Evolutionary conservation across 2,113 vertebrate genomes (phyloP), one percentile per base, ranked within the genome.

Genomic region (Siniperca chuatsi): DNA sequence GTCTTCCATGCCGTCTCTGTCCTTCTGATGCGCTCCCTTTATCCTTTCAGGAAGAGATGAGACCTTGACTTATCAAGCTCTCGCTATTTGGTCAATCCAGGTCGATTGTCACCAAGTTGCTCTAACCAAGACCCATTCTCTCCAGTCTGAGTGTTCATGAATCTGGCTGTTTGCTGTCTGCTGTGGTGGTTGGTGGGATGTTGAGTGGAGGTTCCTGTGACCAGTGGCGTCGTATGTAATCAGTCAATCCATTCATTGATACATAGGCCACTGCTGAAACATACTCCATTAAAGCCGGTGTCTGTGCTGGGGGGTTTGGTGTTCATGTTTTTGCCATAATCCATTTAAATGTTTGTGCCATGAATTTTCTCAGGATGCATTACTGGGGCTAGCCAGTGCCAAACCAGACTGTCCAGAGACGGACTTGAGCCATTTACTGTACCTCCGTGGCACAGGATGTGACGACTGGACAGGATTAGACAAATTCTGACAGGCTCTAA

Each of bases 201-300:
- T 94, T 91, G 87, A 90, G 86, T 82, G 73, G 84, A 81, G 79
- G 90, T 87, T 92, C 82, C 87, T 83, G 84, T 90, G 85, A 87
- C 90, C 88, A 65, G 73, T 78, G 75, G 62, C 62, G 78, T 75
- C 62, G 60, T 79, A 75, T 85, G 83, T 80, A 50, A 79, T 80
- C 84, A 70, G 35, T 81, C n/a, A 48, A 1, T 79, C 61, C 46
- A 48, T 77, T 83, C 48, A 66, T 73, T 66, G 29, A 73, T 42
- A 57, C 71, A 58, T 75, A 40, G 33, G 35, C 60, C 66, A 25
- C 58, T 52, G 69, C 57, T 75, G 78, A 67, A 81, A 78, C 44
- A 66, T 25, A 1, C 64, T 54, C 61, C 33, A 74, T 67, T 67
- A 11, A 52, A 75, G 52, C 25, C 29, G 6, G 8, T 23, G 57